A percentile compares a stretch with the other conserved stretches of the same genome.
Evolutionary conservation across 2,888 invertebrate species (phyloP).

Genomic region (Cremastobaeus sp.): DNA sequence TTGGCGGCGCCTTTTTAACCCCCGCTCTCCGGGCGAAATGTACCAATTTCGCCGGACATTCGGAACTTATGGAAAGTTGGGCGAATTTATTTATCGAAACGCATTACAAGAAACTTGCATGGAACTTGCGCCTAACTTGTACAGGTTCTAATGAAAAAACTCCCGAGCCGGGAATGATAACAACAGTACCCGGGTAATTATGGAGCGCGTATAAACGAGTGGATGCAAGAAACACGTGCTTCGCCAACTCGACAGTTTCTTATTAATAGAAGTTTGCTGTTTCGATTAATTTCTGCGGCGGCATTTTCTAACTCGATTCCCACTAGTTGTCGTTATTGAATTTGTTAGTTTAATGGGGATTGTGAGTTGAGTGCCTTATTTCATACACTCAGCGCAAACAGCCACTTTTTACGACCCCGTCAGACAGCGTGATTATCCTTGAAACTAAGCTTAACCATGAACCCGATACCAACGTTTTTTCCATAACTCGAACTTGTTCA

Average conservation of each 20-base stretch:
- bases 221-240: conserved; percentile 20
- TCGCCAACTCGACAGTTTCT: not conserved
- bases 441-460: too few species aligned
- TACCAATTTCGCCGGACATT: not conserved
- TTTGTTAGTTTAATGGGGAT: too few species aligned
- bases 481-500: too few species aligned
- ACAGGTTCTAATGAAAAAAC: conserved; percentile 40
- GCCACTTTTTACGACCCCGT: too few species aligned
- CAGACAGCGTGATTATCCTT: too few species aligned
- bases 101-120: conserved; percentile 22
- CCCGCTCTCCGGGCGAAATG: not conserved
- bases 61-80: conserved; percentile 27
- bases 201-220: conserved; percentile 10
- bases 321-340: too few species aligned
- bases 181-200: conserved; percentile 15
- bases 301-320: too few species aligned
- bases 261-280: not conserved
- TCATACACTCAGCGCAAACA: too few species aligned
- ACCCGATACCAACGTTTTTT: too few species aligned
- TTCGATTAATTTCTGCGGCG: too few species aligned
- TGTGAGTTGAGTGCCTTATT: too few species aligned
- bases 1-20: conserved; percentile 28
- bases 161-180: conserved; percentile 29
- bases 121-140: conserved; percentile 33
- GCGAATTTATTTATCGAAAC: conserved; percentile 44